phyloP scores from a whole-genome alignment of 1,140 invertebrate genomes.

The Bradynema listronoti region DNA sequence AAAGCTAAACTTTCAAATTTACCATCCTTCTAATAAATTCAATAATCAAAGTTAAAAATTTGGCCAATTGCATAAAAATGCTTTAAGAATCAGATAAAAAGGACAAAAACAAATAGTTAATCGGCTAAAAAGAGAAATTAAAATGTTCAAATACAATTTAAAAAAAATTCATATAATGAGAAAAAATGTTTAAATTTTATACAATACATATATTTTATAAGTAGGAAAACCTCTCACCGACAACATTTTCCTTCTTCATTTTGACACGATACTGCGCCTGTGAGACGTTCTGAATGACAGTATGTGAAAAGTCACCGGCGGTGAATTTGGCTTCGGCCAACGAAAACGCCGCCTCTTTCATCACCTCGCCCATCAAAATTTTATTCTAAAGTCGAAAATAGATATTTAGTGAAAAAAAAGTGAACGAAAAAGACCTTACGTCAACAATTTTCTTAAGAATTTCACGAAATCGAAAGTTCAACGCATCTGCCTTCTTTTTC shows the following conservation, averaged over 20 bases:
- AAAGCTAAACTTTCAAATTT: constrained; percentile 1
- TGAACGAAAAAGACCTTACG: constrained; percentile 62
- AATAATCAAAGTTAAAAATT: too few relatives aligned
- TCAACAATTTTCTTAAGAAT: constrained; percentile 98
- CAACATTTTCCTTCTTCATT: constrained; percentile 98
- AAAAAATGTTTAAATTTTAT: too few relatives aligned
- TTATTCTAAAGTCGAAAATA: constrained; percentile 74
- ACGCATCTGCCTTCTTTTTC: constrained; percentile 98
- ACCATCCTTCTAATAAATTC: too few relatives aligned
- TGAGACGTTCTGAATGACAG: constrained; percentile 98
- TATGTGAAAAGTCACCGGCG: constrained; percentile 94
- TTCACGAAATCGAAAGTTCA: constrained; percentile 91
- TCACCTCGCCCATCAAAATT: constrained; percentile 96
- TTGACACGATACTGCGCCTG: constrained; percentile 97
- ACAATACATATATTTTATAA: too few relatives aligned
- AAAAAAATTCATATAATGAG: too few relatives aligned
- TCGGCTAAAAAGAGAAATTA: too few relatives aligned
- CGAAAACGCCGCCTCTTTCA: constrained; percentile 99
- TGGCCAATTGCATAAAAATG: too few relatives aligned
- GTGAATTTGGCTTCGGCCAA: constrained; percentile 94
- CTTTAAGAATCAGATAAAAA: too few relatives aligned
- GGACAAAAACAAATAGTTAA: too few relatives aligned
- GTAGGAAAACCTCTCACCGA: constrained; percentile 70
- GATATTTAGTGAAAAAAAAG: constrained; percentile 10
- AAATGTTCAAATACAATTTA: too few relatives aligned